Conservation (phyloP, 2,113 vertebrate species). For the Macrotus californicus region DNA sequence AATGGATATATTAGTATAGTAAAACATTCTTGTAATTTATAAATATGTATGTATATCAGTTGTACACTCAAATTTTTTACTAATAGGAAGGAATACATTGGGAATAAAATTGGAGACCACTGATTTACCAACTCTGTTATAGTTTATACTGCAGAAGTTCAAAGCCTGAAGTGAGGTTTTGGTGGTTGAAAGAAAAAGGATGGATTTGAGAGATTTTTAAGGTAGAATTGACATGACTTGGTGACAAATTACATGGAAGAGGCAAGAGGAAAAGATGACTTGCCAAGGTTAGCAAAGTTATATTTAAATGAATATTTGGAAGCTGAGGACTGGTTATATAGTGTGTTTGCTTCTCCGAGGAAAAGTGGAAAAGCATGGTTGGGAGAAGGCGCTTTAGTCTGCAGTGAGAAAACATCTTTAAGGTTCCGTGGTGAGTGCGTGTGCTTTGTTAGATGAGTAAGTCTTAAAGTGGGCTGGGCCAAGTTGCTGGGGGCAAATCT, state of each 20-base stretch:
- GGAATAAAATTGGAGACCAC: not conserved
- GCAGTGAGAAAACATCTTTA: not conserved
- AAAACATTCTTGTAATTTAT: not conserved
- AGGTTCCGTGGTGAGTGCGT: not conserved
- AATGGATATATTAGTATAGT: not conserved
- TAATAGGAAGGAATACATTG: not conserved
- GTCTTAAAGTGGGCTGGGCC: not conserved
- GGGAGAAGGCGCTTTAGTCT: conserved; percentile 35
- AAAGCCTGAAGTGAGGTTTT: conserved; percentile 23
- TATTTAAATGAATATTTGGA: conserved; percentile 22
- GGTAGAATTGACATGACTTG: not conserved
- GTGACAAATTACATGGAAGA: not conserved
- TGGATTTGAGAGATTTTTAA: conserved; percentile 31
- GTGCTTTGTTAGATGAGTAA: not conserved
- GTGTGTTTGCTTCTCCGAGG: conserved; percentile 12
- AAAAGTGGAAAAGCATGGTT: conserved; percentile 42
- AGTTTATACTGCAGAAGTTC: not conserved
- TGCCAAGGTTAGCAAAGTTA: conserved; percentile 19
- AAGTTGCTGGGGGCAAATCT: not conserved
- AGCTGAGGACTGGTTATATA: not conserved
- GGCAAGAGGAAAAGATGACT: conserved; percentile 28
- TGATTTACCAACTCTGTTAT: not conserved
- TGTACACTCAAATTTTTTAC: not conserved
- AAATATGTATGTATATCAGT: not conserved
- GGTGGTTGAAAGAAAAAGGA: conserved; percentile 12